These are phyloP conservation scores for Drosophila orena DNA, from an alignment of 1,140 invertebrate species.

Conservation along the genomic window DNA sequence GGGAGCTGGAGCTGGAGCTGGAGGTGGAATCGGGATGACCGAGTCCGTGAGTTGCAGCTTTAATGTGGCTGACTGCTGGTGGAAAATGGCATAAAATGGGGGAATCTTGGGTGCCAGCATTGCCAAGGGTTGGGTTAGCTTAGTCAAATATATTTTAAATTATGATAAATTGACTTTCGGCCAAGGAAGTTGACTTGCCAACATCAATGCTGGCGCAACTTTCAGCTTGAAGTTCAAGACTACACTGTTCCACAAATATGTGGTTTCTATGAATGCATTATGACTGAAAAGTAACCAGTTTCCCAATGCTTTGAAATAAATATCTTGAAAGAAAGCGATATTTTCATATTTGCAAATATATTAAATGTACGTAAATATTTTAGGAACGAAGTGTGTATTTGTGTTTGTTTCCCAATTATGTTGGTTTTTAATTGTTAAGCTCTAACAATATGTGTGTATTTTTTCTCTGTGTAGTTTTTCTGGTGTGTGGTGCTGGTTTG, in stretches of 20 bases:
- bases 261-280: no score
- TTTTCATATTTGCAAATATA: neutral
- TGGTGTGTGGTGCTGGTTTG: conserved; percentile 2
- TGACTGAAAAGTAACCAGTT: no score
- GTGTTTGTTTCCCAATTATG: neutral
- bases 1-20: neutral
- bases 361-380: no score
- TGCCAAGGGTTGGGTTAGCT: conserved; percentile 6
- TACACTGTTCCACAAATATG: neutral
- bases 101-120: conserved; percentile 1
- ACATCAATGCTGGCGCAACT: conserved; percentile 46
- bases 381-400: no score
- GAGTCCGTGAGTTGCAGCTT: conserved; percentile 45
- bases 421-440: no score
- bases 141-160: conserved; percentile 71
- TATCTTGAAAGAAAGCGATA: neutral
- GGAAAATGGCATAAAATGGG: conserved; percentile 4
- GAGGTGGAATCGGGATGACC: neutral
- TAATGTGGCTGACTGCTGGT: conserved; percentile 30
- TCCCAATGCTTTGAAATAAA: neutral
- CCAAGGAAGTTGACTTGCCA: conserved; percentile 52
- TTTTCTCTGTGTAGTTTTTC: neutral
- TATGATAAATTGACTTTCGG: conserved; percentile 76
- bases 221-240: conserved; percentile 48
- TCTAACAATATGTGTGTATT: neutral